Base-by-base conservation (phyloP, 2,797 vertebrate species). In the Bucorvus abyssinicus region DNA sequence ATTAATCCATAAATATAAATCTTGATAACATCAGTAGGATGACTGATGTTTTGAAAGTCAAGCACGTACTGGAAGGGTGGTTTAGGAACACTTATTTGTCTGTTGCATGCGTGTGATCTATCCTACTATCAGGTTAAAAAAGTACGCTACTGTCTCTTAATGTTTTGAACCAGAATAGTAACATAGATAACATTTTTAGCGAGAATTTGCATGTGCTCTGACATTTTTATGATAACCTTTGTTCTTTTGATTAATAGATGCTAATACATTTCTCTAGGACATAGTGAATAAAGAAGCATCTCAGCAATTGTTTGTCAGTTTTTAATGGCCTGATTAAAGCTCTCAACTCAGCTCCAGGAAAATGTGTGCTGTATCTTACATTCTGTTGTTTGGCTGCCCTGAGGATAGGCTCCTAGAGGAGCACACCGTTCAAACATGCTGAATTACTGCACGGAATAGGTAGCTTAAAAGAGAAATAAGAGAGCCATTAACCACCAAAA, bases 401-500 rank as follows among this genome's bases (percentile, higher is more conserved):
- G 68, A 68, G 42, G 36, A 55, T 9, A 55, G 53, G 20, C 68
- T 94, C n/a, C 84, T 70, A 61, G 65, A 80, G 65, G 34, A 92
- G 45, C 64, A 44, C 24, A 55, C 49, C 4, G 0, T 83, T 89
- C 60, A 92, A 55, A 53, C 55, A 24, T 55, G 26, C 79, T 76
- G 45, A 94, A 60, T 34, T 67, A 23, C 61, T 89, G 68, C 45
- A 29, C 64, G 65, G 56, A 84, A n/a, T 61, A 74, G 34, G 67
- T 71, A 83, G 56, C 78, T 82, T 87, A 68, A 87, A 77, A 50
- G 61, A 95, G 90, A 89, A 95, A 80, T 29, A 87, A 68, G 84
- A 94, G 83, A 59, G 68, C 60, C 77, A 68, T 93, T 95, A 89
- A 81, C 64, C 34, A 38, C 88, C 61, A 53, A 83, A 92, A 95